Evolutionary conservation across 2,797 vertebrate genomes (phyloP).

Genomic region (Pangasius macronema): DNA sequence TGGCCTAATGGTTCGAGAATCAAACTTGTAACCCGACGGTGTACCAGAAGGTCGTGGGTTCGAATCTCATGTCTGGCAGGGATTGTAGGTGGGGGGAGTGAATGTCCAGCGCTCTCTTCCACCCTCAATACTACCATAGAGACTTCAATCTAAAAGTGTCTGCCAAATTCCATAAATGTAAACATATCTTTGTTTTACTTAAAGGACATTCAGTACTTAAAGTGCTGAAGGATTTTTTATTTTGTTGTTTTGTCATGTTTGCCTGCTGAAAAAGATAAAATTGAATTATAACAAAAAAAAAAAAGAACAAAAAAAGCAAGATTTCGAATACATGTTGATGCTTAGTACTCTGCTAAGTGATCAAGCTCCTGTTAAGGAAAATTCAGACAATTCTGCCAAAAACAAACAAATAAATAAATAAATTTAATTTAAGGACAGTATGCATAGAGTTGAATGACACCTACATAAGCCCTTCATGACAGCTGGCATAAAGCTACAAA

Average conservation of each 20-base stretch:
- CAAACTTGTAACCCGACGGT: too few species aligned
- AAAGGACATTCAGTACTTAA: slow-evolving; percentile 2
- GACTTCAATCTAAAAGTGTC: not conserved
- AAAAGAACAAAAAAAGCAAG: too few species aligned
- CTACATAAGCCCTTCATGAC: not conserved
- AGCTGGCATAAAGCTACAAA: not conserved
- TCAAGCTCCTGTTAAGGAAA: not conserved
- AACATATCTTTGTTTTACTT: slow-evolving; percentile 20
- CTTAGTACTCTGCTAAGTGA: too few species aligned
- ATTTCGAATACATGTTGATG: too few species aligned
- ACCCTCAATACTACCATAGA: too few species aligned
- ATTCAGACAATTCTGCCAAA: not conserved
- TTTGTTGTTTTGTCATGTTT: too few species aligned
- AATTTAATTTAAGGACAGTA: not conserved
- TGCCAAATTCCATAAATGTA: not conserved
- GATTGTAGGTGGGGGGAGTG: too few species aligned
- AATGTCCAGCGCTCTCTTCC: too few species aligned
- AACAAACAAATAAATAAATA: not conserved
- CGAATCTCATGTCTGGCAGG: too few species aligned
- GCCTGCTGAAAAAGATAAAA: too few species aligned
- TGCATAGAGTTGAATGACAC: not conserved
- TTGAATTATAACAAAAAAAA: slow-evolving; percentile 1
- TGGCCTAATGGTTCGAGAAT: too few species aligned
- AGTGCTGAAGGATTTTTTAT: slow-evolving; percentile 17
- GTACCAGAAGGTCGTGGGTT: too few species aligned